Percentiles rank a stretch among this genome's conserved stretches.
phyloP scores from a whole-genome alignment of 2,113 vertebrate genomes.

The Crotalus viridis region DNA sequence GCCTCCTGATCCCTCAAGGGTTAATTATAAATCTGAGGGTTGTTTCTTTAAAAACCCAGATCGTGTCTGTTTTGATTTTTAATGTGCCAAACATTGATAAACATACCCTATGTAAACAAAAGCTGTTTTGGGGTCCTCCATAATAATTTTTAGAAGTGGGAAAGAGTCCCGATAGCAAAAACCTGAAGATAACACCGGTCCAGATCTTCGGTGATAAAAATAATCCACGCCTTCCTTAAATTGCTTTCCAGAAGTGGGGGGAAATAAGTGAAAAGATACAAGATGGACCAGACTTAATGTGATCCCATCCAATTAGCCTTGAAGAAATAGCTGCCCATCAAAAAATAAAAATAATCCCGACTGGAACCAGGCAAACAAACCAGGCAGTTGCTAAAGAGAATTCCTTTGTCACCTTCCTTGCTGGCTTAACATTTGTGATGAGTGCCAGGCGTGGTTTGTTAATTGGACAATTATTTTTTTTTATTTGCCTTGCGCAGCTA shows the following conservation, averaged over 20 bases:
- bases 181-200: no score
- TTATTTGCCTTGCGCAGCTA: conserved; percentile 70
- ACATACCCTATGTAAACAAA: not conserved
- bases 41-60: no score
- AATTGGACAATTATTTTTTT: not conserved
- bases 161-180: not conserved
- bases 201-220: not conserved
- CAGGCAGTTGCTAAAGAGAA: not conserved
- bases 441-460: not conserved
- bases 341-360: not conserved
- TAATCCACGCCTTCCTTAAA: not conserved
- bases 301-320: not conserved
- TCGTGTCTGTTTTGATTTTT: not conserved
- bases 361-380: not conserved
- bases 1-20: no score
- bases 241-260: not conserved
- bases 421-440: not conserved
- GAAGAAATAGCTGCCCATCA: not conserved
- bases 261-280: not conserved
- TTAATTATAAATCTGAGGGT: no score
- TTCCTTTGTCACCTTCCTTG: not conserved
- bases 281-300: not conserved
- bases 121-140: not conserved
- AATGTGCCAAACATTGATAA: not conserved
- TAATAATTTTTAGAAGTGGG: no score